Evolutionary conservation across 2,797 vertebrate genomes (phyloP), one percentile per base, ranked within the genome.

Genomic region (Paedocypris micromegethes): DNA sequence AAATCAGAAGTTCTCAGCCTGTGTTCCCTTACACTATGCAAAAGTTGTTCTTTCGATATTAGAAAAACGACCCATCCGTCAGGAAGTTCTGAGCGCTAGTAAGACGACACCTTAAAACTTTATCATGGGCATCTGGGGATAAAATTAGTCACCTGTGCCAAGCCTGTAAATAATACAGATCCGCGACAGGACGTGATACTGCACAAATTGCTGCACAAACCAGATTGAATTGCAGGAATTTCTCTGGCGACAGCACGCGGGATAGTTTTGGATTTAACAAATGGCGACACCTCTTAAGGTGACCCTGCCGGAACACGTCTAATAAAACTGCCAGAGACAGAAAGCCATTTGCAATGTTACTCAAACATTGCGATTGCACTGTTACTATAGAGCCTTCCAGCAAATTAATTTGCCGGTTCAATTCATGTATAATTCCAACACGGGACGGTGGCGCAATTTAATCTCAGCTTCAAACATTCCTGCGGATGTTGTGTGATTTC

Each of bases 281-380:
- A 90, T 88, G 84, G 87, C 81, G 82, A 85, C 87, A 85, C 88
- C 85, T 89, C 90, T 89, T 88, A 90, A 90, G 90, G 89, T 91
- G 90, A 91, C 90, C 89, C 85, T 53, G 52, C 88, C 77, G 78
- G 86, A 89, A 86, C 87, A 84, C 84, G 80, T 86, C 86, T 88
- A 87, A 83, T 86, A 83, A 90, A 91, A 91, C 89, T 87, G 89
- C 88, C 88, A 88, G 86, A 88, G 88, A 91, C 90, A 89, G 89
- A 90, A 90, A 91, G 90, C 88, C 87, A 91, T 90, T 90, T 89
- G 86, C 87, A 88, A 88, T 85, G 86, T 84, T 74, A 85, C 86
- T 86, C 87, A 87, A 90, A 89, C 88, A 86, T 79, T 74, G 86
- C 89, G 88, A 91, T 90, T 90, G 88, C 88, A 90, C 88, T 90